These are phyloP conservation scores for Sorex maritimensis DNA, from an alignment of 2,797 vertebrate genomes.

Conservation along the genomic window DNA sequence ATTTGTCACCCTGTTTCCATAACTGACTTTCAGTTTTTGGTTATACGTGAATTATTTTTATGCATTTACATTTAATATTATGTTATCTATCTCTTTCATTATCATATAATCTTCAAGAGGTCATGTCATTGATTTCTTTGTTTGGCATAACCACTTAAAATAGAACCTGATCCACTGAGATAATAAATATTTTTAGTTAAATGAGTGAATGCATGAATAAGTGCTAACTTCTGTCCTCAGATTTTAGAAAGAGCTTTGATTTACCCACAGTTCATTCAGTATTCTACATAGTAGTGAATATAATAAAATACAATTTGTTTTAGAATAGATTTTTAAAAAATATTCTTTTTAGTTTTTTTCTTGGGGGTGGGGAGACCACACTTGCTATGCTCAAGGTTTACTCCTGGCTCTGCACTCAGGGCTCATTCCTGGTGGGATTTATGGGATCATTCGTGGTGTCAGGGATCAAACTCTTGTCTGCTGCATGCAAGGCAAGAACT, in stretches of 20 bases:
- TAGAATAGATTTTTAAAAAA: too few species aligned
- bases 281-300: conserved; percentile 4
- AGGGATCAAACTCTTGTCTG: too few species aligned
- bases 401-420: too few species aligned
- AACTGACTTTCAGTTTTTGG: background rate
- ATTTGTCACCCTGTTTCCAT: conserved; percentile 1
- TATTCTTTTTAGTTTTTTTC: too few species aligned
- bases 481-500: too few species aligned
- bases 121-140: background rate
- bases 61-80: conserved; percentile 16
- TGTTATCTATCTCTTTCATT: background rate
- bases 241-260: conserved; percentile 45
- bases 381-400: too few species aligned
- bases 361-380: too few species aligned
- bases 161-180: background rate
- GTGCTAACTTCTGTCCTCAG: conserved; percentile 28
- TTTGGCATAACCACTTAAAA: conserved; percentile 13
- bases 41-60: conserved; percentile 34
- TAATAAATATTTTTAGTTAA: background rate
- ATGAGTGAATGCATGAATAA: conserved; percentile 10
- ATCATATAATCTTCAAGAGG: conserved; percentile 2
- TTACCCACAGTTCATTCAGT: background rate
- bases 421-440: too few species aligned
- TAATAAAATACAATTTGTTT: too few species aligned
- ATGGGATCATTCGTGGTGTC: too few species aligned